Evolutionary conservation across 2,113 vertebrate genomes (phyloP), one percentile per base, ranked within the genome.

Genomic region (Taurulus bubalis): DNA sequence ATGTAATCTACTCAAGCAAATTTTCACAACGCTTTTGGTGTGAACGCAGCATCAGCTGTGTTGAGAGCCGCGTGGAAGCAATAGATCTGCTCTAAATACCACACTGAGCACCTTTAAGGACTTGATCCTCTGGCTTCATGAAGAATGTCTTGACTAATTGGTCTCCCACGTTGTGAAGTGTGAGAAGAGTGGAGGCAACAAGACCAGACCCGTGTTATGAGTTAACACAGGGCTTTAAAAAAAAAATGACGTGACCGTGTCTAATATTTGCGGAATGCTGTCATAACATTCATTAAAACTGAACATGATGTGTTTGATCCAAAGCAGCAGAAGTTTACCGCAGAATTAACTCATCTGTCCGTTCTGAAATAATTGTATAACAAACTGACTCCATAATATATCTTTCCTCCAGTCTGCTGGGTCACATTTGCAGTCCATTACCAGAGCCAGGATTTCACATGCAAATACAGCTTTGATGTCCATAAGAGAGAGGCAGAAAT

Each of bases 201-300:
- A 89, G 92, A 90, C 77, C 65, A 40, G 80, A 79, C 90, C n/a
- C 88, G 90, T 58, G 62, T 75, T 16, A 70, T 64, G 11, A 32
- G 30, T 71, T 83, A 73, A 80, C 71, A 59, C 40, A 51, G 42
- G 64, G 42, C 66, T 85, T 88, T 76, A 12, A 70, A 83, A 45
- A 15, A 73, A 63, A 32, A 34, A 62, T 51, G n/a, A 76, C 30
- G 8, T 32, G 59, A 16, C 66, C 36, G 16, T 22, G 53, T 84
- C 42, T 77, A 69, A 68, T 71, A 66, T 89, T 84, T 87, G 70
- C 67, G 66, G 56, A 69, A 65, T 85, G 71, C 83, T 90, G 69
- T 83, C 84, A 90, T 78, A 77, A 80, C 56, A 88, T 34, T 40
- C 28, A 42, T 55, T 70, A 20, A 51, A 20, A 47, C 15, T 18